Percentiles rank a stretch among this genome's conserved stretches.
Evolutionary conservation across 2,888 invertebrate genomes (phyloP).

Genomic region (Neelides folsomi): DNA sequence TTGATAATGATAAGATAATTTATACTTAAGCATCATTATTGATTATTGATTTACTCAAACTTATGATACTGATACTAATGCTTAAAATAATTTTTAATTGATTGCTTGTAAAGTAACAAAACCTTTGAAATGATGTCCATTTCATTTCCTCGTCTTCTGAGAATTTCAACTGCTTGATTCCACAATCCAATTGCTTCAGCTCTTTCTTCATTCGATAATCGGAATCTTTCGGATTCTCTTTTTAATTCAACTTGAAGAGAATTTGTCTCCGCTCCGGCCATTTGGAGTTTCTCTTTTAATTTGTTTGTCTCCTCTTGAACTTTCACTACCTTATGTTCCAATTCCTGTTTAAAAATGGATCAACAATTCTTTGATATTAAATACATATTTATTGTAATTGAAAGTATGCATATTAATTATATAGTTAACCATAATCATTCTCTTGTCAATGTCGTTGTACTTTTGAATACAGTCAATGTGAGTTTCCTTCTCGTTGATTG

Average conservation of each 20-base stretch:
- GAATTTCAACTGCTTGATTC: constrained; percentile 19
- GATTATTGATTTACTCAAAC: no score
- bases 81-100: background rate
- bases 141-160: constrained; percentile 23
- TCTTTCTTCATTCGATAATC: constrained; percentile 23
- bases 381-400: background rate
- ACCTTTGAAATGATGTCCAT: constrained; percentile 23
- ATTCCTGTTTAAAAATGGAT: no score
- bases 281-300: constrained; percentile 10
- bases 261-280: constrained; percentile 10
- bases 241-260: constrained; percentile 20
- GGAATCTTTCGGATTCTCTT: constrained; percentile 15
- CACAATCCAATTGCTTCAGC: constrained; percentile 22
- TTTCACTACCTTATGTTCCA: constrained; percentile 14
- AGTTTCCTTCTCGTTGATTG: constrained; percentile 21
- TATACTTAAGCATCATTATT: no score
- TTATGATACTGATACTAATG: background rate
- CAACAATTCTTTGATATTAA: no score
- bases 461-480: constrained; percentile 22
- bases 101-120: background rate
- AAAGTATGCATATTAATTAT: background rate
- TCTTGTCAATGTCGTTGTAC: constrained; percentile 18
- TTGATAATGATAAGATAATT: no score
- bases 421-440: constrained; percentile 16
- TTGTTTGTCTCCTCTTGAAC: constrained; percentile 11